Percentiles rank a stretch among this genome's conserved stretches.
phyloP scores from a whole-genome alignment of 1,140 invertebrate genomes.

The Cydia splendana region DNA sequence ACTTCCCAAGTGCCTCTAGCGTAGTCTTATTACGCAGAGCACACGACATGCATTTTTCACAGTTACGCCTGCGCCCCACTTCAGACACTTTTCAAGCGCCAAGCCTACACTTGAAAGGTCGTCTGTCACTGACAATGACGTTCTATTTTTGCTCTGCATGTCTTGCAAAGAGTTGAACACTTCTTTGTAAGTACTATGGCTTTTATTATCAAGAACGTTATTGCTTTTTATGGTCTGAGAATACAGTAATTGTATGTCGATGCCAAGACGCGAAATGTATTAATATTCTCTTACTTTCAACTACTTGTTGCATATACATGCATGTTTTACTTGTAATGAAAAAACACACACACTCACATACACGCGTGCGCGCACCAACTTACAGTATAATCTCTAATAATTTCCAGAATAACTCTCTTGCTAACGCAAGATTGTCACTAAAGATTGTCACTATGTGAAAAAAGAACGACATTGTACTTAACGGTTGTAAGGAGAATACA shows the following conservation, averaged over 20 bases:
- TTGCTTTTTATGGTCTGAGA: background rate
- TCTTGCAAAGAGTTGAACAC: slow-evolving; percentile 19
- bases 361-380: too few relatives aligned
- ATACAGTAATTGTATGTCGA: background rate
- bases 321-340: too few relatives aligned
- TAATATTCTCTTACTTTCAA: too few relatives aligned
- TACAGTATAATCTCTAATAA: too few relatives aligned
- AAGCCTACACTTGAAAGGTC: slow-evolving; percentile 25
- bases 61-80: slow-evolving; percentile 24
- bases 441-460: background rate
- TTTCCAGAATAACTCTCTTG: too few relatives aligned
- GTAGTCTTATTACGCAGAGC: slow-evolving; percentile 20
- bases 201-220: background rate
- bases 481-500: slow-evolving; percentile 23
- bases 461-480: background rate
- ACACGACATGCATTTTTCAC: slow-evolving; percentile 31
- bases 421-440: slow-evolving; percentile 1
- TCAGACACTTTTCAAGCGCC: slow-evolving; percentile 27
- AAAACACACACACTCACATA: too few relatives aligned
- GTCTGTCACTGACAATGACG: slow-evolving; percentile 23
- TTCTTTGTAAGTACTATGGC: background rate
- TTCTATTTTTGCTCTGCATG: slow-evolving; percentile 28
- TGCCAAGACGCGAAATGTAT: too few relatives aligned
- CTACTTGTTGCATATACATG: too few relatives aligned
- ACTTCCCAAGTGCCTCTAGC: background rate